A percentile compares a stretch with the other conserved stretches of the same genome.
phyloP scores from a whole-genome alignment of 2,113 vertebrate genomes.

The Phaethornis superciliosus region DNA sequence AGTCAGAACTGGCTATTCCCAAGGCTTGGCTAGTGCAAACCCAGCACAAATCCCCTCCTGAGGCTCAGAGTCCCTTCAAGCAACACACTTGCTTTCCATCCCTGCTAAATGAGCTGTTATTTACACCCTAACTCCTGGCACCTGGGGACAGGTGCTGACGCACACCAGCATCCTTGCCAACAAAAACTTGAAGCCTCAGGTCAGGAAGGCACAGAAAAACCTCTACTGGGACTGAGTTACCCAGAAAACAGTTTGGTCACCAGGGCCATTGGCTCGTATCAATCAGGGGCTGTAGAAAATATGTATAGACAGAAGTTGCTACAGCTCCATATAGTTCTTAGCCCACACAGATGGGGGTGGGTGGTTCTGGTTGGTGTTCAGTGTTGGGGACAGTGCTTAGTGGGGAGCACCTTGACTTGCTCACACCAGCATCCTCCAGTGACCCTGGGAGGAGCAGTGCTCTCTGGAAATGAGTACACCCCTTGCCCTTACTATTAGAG shows the following conservation, averaged over 20 bases:
- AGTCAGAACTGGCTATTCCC: neutral
- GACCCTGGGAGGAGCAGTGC: neutral
- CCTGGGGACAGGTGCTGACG: neutral
- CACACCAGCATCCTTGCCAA: neutral
- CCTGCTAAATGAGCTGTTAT: neutral
- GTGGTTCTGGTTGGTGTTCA: neutral
- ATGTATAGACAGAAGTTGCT: neutral
- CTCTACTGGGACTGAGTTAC: neutral
- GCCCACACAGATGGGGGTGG: neutral
- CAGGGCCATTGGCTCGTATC: neutral
- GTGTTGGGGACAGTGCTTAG: neutral
- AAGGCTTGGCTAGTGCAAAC: neutral
- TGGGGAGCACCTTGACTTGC: fast-evolving
- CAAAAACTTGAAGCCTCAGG: neutral
- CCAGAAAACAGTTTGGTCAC: neutral
- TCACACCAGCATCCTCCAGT: neutral
- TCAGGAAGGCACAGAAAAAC: neutral
- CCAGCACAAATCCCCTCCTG: neutral
- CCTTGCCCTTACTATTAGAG: constrained; percentile 16
- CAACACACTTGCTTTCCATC: neutral
- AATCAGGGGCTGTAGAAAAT: neutral
- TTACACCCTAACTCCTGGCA: neutral
- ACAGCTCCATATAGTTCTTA: neutral
- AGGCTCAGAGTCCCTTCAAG: neutral
- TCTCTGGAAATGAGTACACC: neutral